Percentiles rank a stretch among this genome's conserved stretches.
Conservation (phyloP, 1,140 invertebrate species). For the Liolophura sinensis region DNA sequence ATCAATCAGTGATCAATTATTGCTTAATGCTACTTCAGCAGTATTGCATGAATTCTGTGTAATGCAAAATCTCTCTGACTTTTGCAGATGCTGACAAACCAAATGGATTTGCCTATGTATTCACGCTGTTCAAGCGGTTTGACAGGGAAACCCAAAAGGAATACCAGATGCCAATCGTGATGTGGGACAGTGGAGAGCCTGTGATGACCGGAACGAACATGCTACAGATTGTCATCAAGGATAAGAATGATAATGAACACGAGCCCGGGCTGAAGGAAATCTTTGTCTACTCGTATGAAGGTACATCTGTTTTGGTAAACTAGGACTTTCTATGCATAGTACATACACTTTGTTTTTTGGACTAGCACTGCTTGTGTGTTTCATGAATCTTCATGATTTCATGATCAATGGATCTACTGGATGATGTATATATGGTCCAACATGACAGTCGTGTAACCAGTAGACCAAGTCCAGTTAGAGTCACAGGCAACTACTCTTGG, state of each 20-base stretch:
- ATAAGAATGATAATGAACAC: constrained; percentile 97
- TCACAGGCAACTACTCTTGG: too few relatives aligned
- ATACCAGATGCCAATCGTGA: constrained; percentile 54
- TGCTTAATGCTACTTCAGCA: too few relatives aligned
- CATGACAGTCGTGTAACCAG: too few relatives aligned
- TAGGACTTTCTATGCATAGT: not conserved
- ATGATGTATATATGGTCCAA: too few relatives aligned
- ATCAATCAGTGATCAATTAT: too few relatives aligned
- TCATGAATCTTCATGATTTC: too few relatives aligned
- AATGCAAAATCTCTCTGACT: constrained; percentile 12
- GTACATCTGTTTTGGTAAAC: constrained; percentile 53
- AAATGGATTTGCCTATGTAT: constrained; percentile 92
- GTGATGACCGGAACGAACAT: constrained; percentile 89
- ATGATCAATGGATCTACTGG: too few relatives aligned
- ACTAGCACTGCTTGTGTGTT: too few relatives aligned
- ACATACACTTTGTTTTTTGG: too few relatives aligned
- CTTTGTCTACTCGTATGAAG: constrained; percentile 93
- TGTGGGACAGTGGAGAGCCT: constrained; percentile 47
- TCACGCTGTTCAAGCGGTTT: constrained; percentile 80
- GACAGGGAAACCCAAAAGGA: constrained; percentile 85
- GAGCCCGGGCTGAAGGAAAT: constrained; percentile 94
- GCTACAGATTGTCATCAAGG: constrained; percentile 92
- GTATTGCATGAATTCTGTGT: constrained; percentile 11
- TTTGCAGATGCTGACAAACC: constrained; percentile 85
- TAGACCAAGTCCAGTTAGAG: too few relatives aligned